Conservation (phyloP, 2,888 invertebrate species). For the Poecilobothrus nobilitatus region DNA sequence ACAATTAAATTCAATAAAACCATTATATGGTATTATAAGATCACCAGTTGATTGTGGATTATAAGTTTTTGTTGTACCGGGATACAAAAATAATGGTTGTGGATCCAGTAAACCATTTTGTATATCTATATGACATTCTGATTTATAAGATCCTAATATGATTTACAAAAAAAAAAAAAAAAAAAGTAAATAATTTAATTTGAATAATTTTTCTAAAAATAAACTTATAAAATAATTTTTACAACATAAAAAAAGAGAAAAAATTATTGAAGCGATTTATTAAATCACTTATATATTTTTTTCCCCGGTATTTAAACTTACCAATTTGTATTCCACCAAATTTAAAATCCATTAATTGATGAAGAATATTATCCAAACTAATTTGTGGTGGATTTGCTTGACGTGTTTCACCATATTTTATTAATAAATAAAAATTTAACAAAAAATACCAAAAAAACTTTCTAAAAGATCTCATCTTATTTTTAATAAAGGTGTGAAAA, state of each 20-base stretch:
- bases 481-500: no score
- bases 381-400: not conserved
- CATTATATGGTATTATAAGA: conserved; percentile 28
- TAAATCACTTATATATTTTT: no score
- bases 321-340: not conserved
- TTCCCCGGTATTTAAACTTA: no score
- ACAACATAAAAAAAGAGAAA: no score
- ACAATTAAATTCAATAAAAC: conserved; percentile 30
- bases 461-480: conserved; percentile 1
- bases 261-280: no score
- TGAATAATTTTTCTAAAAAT: not conserved
- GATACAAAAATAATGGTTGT: conserved; percentile 50
- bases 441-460: not conserved
- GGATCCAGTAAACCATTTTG: conserved; percentile 39
- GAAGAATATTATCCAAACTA: not conserved
- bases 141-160: not conserved
- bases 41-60: conserved; percentile 30
- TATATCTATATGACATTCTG: not conserved
- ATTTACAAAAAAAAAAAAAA: not conserved
- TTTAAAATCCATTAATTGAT: not conserved
- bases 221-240: not conserved
- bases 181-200: not conserved
- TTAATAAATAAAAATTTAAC: not conserved
- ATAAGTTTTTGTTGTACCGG: conserved; percentile 34
- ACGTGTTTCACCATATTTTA: not conserved